Evolutionary conservation across 2,888 invertebrate species (phyloP), one percentile per base, ranked within the genome.

Genomic region (Ophonus ardosiacus): DNA sequence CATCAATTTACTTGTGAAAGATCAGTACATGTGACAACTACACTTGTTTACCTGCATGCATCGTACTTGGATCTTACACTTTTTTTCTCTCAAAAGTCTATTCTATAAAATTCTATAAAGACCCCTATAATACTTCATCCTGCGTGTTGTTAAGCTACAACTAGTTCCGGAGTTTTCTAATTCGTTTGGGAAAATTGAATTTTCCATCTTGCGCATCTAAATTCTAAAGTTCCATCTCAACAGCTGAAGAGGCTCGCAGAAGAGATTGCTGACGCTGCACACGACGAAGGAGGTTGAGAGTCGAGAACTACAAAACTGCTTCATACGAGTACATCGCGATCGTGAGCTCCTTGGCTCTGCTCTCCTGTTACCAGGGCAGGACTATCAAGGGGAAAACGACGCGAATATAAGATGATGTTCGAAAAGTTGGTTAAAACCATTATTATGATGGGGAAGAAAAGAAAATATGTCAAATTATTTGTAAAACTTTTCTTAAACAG

Each of bases 251-350:
- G 31, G 13, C 68, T 38, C 31, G 10, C 38, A 15, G 31, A 68
- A 68, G 68, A 68, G 24, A 38, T 15, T 24, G 68, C 68, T 68
- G 68, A 68, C 15, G 31, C 38, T 31, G 38, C 68, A 68, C 68
- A 15, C 31, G 31, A 31, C 31, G 31, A 31, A 31, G 31, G 31
- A 31, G 63, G 61, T 61, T 56, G 56, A 56, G 59, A 63, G 63
- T 10, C 15, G 4, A 13, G 15, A 68, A 15, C 15, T 10, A 24
- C 63, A 24, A 63, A 31, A 63, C 63, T 10, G 21, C 63, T 8
- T 17, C 15, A 56, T 15, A 17, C n/a, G n/a, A n/a, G n/a, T n/a
- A n/a, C 63, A 24, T 68, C 68, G 68, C 31, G 68, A 68, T 68
- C 68, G 68, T 68, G 68, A 18, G 17, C 10, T 61, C 17, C n/a